Base-by-base conservation (phyloP, 2,797 vertebrate genomes). In the Catostomus latipinnis region DNA sequence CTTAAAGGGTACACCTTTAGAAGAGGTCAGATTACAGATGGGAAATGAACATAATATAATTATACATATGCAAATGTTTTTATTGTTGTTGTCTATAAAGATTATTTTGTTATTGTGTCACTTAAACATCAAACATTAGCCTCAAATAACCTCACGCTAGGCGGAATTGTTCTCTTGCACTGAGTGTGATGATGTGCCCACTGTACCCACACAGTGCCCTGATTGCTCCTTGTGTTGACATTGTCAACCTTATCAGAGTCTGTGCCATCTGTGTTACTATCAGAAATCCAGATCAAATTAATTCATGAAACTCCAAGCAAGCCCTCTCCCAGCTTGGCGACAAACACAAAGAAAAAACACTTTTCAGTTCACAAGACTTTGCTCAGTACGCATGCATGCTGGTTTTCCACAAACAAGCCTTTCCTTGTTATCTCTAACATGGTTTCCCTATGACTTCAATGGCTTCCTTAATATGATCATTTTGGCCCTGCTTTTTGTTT, bases 171-270 rank as follows among this genome's bases (percentile, higher is more conserved):
- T 22, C 22, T n/a, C 22, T 53, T 62, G 61, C 75, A 14, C 12
- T 58, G 63, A 58, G 58, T 34, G 10, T 66, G 60, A 74, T 66
- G 22, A n/a, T 65, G 10, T 67, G 79, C 18, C 78, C 45, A 45
- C 54, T 63, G 12, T 71, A 67, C 60, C 18, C 79, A 22, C 63
- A 74, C 34, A 49, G 14, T 68, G 53, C 62, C 75, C 60, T 62
- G 76, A 82, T 84, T 85, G 67, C 54, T 75, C 34, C 61, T 84
- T 80, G 70, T 87, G 49, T 72, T 75, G 82, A 63, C 9, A 46
- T 50, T 72, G 14, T 85, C 67, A 34, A 53, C 83, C 76, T 5
- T 61, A 76, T 80, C 76, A 56, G 18, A 76, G 49, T 49, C 54
- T 50, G 43, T 49, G 8, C 61, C 53, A 53, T 79, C 48, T 62